phyloP scores from a whole-genome alignment of 2,888 invertebrate genomes.

The Rhaphigaster nebulosa region DNA sequence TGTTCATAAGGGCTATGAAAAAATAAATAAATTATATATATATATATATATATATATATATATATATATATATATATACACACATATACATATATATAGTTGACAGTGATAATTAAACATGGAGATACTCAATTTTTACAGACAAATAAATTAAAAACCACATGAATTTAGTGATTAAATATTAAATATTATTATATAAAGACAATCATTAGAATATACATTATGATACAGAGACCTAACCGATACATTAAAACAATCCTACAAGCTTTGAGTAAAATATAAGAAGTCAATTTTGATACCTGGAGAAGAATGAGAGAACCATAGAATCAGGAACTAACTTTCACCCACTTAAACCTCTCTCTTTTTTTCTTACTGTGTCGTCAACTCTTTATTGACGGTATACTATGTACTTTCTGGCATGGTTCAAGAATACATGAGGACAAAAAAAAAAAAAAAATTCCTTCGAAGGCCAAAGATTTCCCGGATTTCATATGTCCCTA shows the following conservation, averaged over 20 bases:
- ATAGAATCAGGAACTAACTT: background rate
- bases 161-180: background rate
- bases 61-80: too few relatives aligned
- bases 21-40: too few relatives aligned
- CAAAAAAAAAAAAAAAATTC: background rate
- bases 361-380: background rate
- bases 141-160: too few relatives aligned
- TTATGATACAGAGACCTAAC: background rate
- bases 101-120: too few relatives aligned
- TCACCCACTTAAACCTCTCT: conserved; percentile 17
- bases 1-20: too few relatives aligned
- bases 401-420: background rate
- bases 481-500: too few relatives aligned
- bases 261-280: background rate
- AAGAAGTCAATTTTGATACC: background rate
- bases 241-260: background rate
- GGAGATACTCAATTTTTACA: too few relatives aligned
- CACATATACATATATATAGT: too few relatives aligned
- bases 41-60: too few relatives aligned
- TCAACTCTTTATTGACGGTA: background rate
- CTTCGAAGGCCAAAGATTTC: background rate
- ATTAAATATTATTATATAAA: too few relatives aligned
- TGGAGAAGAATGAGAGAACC: background rate
- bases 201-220: too few relatives aligned
- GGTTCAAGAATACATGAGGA: background rate